Evolutionary conservation across 2,888 invertebrate species (phyloP), one percentile per base, ranked within the genome.

Genomic region (Andrena fulva): DNA sequence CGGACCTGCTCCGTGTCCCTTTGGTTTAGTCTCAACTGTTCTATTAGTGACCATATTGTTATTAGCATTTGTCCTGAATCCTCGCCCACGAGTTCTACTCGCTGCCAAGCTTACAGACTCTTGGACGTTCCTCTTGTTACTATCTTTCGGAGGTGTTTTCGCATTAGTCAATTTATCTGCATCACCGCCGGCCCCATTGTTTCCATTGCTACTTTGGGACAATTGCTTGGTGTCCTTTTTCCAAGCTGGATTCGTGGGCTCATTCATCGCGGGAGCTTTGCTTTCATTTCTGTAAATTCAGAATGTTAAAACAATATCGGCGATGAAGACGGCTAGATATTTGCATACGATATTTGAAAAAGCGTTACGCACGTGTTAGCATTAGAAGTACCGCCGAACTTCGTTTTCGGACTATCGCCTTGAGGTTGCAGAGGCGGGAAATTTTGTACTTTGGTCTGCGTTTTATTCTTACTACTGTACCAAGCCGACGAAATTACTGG

Each of bases 401-500:
- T 92, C 6, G 89, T 79, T 83, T 92, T 93, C 54, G 89, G 90
- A 74, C 84, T 89, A 59, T 93, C 92, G 35, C 89, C 88, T 69
- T 92, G 92, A 3, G 89, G 62, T 77, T 92, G 93, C n/a, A 93
- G 84, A 4, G 93, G 92, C 59, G 93, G 93, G 80, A 93, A 93
- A 69, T 93, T 93, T 84, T 91, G 92, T n/a, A 88, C 86, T 86
- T 93, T 92, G 16, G 54, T 89, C 35, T 86, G 89, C n/a, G 86
- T 60, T 85, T 94, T 94, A 70, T 91, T 93, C 76, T 94, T 94
- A 85, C 93, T 94, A 72, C 91, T 93, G 71, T 94, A 94, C 94
- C 94, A 94, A 63, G 94, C 94, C 16, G 93, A 93, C 3, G 93
- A 91, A 72, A 94, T 93, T 16, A 94, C 93, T 77, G 94, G 94